Evolutionary conservation across 2,113 vertebrate genomes (phyloP).

Genomic region (Hylia prasina): DNA sequence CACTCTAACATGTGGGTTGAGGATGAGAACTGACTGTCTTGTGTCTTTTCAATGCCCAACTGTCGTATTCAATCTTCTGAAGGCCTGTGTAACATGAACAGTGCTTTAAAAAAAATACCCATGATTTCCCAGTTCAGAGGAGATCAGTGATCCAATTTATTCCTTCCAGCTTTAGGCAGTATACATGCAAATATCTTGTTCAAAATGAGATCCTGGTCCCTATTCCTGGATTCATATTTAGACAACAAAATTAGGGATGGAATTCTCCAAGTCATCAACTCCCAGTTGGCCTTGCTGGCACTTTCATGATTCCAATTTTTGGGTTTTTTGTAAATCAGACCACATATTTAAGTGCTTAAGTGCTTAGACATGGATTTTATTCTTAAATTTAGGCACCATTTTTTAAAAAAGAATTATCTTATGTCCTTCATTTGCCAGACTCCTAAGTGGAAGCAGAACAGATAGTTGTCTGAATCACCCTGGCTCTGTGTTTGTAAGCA

Average conservation of each 20-base stretch:
- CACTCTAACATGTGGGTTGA: accelerated
- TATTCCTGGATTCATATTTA: neutral
- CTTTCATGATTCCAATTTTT: neutral
- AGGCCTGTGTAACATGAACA: neutral
- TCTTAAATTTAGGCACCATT: neutral
- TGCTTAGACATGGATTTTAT: constrained; percentile 8
- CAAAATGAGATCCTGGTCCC: neutral
- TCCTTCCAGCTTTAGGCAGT: neutral
- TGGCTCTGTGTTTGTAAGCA: neutral
- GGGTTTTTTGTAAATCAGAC: neutral
- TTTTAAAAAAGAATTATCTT: too few species aligned
- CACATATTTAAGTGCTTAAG: constrained; percentile 20
- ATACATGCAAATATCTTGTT: neutral
- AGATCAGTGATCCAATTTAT: neutral
- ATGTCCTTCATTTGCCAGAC: neutral
- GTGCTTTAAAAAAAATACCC: neutral
- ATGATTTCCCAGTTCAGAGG: neutral
- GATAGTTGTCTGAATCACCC: neutral
- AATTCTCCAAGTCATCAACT: neutral
- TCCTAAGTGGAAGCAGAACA: constrained; percentile 3
- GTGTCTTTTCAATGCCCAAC: neutral
- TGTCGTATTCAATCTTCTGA: accelerated
- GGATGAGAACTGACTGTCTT: neutral
- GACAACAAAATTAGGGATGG: neutral
- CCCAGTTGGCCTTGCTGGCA: neutral